Conservation (phyloP, 2,888 invertebrate species). For the Athalia rosae region DNA sequence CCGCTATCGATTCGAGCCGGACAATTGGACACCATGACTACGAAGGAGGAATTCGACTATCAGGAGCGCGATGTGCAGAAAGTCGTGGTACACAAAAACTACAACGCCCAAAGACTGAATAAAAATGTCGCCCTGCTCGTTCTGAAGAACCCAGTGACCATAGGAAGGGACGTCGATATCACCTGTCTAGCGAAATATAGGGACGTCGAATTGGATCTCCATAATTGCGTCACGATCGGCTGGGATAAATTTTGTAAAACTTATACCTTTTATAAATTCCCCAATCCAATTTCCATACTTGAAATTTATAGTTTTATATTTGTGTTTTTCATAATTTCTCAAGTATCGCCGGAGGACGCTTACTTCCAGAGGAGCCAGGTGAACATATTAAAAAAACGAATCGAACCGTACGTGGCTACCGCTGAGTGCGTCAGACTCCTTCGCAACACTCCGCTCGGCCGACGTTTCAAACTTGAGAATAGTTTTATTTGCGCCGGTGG, state of each 20-base stretch:
- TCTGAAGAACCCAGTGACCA: constrained; percentile 77
- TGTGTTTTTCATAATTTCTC: background rate
- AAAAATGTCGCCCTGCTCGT: constrained; percentile 86
- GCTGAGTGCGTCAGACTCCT: constrained; percentile 78
- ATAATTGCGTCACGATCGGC: constrained; percentile 82
- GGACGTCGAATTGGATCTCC: constrained; percentile 71
- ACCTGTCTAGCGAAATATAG: constrained; percentile 79
- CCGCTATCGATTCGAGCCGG: constrained; percentile 78
- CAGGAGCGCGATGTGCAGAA: constrained; percentile 81
- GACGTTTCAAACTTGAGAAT: constrained; percentile 79
- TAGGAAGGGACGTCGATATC: constrained; percentile 82
- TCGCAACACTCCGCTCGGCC: constrained; percentile 81
- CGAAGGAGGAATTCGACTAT: constrained; percentile 80
- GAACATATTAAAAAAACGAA: constrained; percentile 80
- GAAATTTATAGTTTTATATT: background rate
- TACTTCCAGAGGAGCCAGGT: constrained; percentile 75
- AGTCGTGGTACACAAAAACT: constrained; percentile 79
- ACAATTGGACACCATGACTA: constrained; percentile 89
- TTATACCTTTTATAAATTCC: too few relatives aligned
- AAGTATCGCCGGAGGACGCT: constrained; percentile 62
- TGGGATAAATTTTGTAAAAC: constrained; percentile 81
- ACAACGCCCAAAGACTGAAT: constrained; percentile 80
- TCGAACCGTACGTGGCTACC: constrained; percentile 81
- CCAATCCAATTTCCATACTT: background rate
- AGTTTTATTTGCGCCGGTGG: constrained; percentile 89